Base-by-base conservation (phyloP, 1,140 invertebrate genomes). In the Caerostris extrusa region DNA sequence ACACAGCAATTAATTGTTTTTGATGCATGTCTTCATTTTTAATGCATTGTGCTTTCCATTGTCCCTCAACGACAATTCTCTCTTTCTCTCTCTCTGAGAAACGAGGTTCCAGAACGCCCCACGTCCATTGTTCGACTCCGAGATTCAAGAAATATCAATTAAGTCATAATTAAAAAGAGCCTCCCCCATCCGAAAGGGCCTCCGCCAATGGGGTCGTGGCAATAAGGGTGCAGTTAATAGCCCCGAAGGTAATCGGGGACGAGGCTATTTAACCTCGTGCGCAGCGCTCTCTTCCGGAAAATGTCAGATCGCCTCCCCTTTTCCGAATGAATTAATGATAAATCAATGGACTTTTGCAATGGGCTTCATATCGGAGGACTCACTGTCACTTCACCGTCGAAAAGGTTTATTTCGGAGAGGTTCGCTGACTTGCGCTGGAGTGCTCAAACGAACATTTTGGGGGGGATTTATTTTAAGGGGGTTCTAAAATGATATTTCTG, bases 191-290 rank as follows among this genome's bases (percentile, higher is more conserved):
- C 7, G 12, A 81, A 77, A 50, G 71, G 10, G 10, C 61, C 17
- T 14, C 71, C 57, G 7, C n/a, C 69, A 55, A 64, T 85, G 67
- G 83, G 56, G 34, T 34, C 8, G 14, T 12, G 10, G 91, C 82
- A 56, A 92, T 92, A 86, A 85, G 86, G 92, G 3, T 77, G 67
- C 12, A 93, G 83, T 93, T 93, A 93, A 89, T 93, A 88, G 92
- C 92, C 50, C 67, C 14, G 57, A 60, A 55, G 64, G 50, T 83
- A 93, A 93, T 93, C 50, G 91, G 67, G 83, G 67, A 93, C 92
- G 92, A 93, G 92, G 92, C 92, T 89, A 89, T 93, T 93, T 93
- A 93, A 93, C 92, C 92, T 82, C 86, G 56, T 50, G 53, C 91
- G 14, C 86, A 61, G 69, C 34, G 67, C 85, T 81, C 85, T 58